Percentiles rank a stretch among this genome's conserved stretches.
Evolutionary conservation across 2,888 invertebrate genomes (phyloP).

Genomic region (Drosophila cognata): DNA sequence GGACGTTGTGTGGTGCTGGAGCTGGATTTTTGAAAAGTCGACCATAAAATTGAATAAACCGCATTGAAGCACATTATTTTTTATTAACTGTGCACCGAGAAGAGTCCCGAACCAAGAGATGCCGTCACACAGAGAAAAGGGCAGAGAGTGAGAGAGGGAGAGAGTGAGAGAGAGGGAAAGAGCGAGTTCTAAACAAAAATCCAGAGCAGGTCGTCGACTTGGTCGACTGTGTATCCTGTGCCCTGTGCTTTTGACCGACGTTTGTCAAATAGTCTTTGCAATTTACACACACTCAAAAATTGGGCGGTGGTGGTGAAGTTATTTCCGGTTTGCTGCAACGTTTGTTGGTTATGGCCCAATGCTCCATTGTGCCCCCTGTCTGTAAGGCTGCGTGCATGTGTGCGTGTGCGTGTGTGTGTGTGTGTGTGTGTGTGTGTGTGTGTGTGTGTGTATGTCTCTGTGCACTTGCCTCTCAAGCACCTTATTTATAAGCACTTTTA

Average conservation of each 20-base stretch:
- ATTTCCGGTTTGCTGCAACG: constrained; percentile 72
- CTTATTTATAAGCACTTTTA: constrained; percentile 82
- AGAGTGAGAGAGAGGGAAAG: neutral
- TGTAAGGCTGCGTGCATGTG: constrained; percentile 18
- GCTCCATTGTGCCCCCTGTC: constrained; percentile 52
- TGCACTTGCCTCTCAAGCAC: constrained; percentile 81
- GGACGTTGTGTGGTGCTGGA: constrained; percentile 43
- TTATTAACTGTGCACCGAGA: constrained; percentile 71
- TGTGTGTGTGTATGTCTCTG: constrained; percentile 32
- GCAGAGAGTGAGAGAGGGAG: constrained; percentile 24
- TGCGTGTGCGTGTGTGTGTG: constrained; percentile 23
- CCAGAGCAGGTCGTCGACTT: constrained; percentile 66
- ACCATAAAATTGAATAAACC: constrained; percentile 81
- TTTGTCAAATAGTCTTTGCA: constrained; percentile 81
- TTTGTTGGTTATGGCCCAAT: constrained; percentile 76
- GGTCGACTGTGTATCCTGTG: constrained; percentile 33
- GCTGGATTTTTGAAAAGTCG: constrained; percentile 74
- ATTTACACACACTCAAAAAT: constrained; percentile 76
- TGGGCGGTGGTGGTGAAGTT: constrained; percentile 9
- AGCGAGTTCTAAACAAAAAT: constrained; percentile 69
- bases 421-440: constrained; percentile 12
- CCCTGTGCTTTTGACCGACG: constrained; percentile 75
- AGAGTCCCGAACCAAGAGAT: constrained; percentile 27
- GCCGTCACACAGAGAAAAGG: constrained; percentile 29
- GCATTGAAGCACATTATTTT: constrained; percentile 81